A percentile compares a stretch with the other conserved stretches of the same genome.
Conservation (phyloP, 2,888 invertebrate species). For the Caenorhabditis panamensis region DNA sequence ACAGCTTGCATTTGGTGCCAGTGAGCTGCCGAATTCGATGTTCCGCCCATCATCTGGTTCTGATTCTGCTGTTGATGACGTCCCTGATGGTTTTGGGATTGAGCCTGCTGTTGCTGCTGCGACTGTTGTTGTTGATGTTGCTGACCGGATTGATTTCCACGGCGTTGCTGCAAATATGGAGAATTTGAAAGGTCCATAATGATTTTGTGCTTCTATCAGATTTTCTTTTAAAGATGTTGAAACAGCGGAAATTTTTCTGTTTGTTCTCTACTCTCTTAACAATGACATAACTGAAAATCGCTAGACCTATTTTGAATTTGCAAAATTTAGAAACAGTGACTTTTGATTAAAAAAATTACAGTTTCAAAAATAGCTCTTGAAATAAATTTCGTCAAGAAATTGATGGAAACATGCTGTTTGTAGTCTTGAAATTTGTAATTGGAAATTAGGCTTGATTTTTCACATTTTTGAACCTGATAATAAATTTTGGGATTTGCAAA, state of each 20-base stretch:
- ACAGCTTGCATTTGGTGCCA: slow-evolving; percentile 31
- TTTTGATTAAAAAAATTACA: too few relatives aligned
- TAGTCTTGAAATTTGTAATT: too few relatives aligned
- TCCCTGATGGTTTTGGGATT: slow-evolving; percentile 9
- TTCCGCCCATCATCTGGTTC: slow-evolving; percentile 5
- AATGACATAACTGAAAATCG: too few relatives aligned
- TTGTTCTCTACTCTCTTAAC: too few relatives aligned
- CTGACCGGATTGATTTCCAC: slow-evolving; percentile 26
- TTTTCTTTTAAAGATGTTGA: neutral
- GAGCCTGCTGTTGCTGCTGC: slow-evolving; percentile 16
- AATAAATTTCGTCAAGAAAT: too few relatives aligned
- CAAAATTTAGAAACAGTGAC: too few relatives aligned
- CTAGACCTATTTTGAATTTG: too few relatives aligned
- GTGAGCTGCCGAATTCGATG: slow-evolving; percentile 14
- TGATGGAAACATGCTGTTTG: too few relatives aligned
- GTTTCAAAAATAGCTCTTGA: too few relatives aligned
- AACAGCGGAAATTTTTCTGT: neutral
- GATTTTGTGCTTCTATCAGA: neutral
- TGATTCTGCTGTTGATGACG: slow-evolving; percentile 22
- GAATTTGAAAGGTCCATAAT: neutral
- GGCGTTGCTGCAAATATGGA: slow-evolving; percentile 29
- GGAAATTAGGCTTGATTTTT: too few relatives aligned
- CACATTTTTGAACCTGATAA: too few relatives aligned
- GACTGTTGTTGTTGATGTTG: slow-evolving; percentile 14
- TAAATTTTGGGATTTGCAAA: too few relatives aligned